Conservation (phyloP, 2,797 vertebrate genomes). For the Gila robusta region DNA sequence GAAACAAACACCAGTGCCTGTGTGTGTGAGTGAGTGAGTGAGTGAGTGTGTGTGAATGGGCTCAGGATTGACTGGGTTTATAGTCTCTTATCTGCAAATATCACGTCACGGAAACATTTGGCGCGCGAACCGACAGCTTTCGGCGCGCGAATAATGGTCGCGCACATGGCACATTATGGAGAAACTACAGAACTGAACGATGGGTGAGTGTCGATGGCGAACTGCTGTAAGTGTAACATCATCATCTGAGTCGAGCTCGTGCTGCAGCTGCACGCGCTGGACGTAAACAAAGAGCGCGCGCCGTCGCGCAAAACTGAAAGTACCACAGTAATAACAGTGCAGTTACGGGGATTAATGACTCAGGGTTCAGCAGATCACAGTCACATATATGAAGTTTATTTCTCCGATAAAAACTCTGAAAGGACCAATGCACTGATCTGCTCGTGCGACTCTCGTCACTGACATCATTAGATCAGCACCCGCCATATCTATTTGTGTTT, state of each 20-base stretch:
- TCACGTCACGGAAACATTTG: background rate
- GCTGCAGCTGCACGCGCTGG: background rate
- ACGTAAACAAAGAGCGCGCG: background rate
- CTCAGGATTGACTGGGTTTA: background rate
- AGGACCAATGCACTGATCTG: no score
- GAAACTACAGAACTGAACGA: slow-evolving; percentile 67
- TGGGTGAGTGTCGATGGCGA: slow-evolving; percentile 67
- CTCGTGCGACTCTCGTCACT: no score
- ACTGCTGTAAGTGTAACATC: background rate
- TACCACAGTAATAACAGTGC: background rate
- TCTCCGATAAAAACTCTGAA: background rate
- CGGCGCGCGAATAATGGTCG: slow-evolving; percentile 72
- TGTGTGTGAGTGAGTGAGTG: background rate
- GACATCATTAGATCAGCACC: background rate
- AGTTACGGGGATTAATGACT: background rate
- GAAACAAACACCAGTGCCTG: slow-evolving; percentile 23
- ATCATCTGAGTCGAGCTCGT: background rate
- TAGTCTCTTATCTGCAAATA: background rate
- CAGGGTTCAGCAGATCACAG: background rate
- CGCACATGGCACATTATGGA: slow-evolving; percentile 73
- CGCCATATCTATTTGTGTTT: background rate
- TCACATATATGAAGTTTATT: background rate
- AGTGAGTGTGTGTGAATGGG: background rate
- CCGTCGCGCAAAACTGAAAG: background rate
- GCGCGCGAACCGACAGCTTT: background rate